Evolutionary conservation across 2,113 vertebrate species (phyloP), one percentile per base, ranked within the genome.

Genomic region (Marmota flaviventris): DNA sequence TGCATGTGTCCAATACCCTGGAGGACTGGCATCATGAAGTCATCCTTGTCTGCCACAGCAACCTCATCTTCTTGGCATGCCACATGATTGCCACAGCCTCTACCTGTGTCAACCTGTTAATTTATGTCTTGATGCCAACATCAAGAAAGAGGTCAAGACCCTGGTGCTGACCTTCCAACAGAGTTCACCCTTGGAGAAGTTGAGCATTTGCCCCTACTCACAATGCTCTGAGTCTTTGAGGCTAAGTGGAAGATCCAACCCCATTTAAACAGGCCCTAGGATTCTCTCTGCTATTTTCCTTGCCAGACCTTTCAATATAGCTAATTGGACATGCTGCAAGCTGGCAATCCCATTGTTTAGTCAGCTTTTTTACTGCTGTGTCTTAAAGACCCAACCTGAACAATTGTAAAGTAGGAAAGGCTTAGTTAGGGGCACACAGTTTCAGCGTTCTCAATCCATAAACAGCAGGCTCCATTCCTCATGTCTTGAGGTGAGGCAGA

Each of bases 101-200:
- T 27, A 99, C 99, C 32, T 99, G 99, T n/a, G 98, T 99, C 90
- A 99, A 99, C 96, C 99, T 99, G 99, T 99, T 51, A 51, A 51
- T 51, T 98, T 99, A 99, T 0, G 99, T 99, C 45, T 99, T 99
- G 99, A 99, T 85, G 99, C 98, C 98, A 99, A 99, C 96, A 99
- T 99, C 98, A 99, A 99, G 98, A 99, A 99, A 96, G 99, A 99
- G 97, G 98, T 99, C n/a, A 99, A 99, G 97, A 98, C 98, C 0
- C 97, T 99, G 51, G 97, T 99, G 92, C 92, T 99, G 96, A 99
- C 98, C 78, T 99, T 99, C 95, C 99, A 99, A 94, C 96, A 92
- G 18, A 97, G 93, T 14, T 97, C 98, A 81, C 98, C 98, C 0
- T 89, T 95, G 20, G 97, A 98, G 0, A 99, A 99, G 97, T 99